Evolutionary conservation across 2,113 vertebrate genomes (phyloP).

Genomic region (Echinops telfairi): DNA sequence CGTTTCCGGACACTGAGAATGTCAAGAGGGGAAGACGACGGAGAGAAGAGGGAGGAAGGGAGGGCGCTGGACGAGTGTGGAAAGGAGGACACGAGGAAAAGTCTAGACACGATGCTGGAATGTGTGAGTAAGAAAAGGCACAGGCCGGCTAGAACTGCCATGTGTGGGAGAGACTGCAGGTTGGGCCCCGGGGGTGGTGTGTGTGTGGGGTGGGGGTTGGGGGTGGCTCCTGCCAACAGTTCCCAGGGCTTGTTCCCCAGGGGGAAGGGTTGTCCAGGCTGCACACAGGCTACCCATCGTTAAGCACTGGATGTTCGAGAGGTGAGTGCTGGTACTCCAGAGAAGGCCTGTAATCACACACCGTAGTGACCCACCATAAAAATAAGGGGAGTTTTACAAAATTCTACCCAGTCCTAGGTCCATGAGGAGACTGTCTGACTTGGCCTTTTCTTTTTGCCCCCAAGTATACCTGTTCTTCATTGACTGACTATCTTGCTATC

Average conservation of each 20-base stretch:
- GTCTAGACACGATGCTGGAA: neutral
- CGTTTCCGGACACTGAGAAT: neutral
- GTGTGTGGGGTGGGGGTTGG: no score
- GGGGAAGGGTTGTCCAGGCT: neutral
- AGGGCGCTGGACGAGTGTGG: neutral
- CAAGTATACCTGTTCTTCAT: neutral
- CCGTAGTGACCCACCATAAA: neutral
- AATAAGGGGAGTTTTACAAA: neutral
- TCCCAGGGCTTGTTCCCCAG: neutral
- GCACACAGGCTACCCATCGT: neutral
- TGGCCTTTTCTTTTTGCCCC: neutral
- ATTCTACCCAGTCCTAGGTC: neutral
- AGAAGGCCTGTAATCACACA: neutral
- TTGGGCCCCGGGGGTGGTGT: no score
- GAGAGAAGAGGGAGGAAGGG: neutral
- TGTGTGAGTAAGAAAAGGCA: neutral
- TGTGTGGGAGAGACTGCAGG: neutral
- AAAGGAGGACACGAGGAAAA: neutral
- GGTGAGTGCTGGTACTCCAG: neutral
- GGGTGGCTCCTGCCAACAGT: neutral
- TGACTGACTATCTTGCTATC: no score
- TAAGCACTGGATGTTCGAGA: neutral
- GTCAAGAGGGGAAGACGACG: neutral
- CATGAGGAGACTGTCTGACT: constrained; percentile 12
- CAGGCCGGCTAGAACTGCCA: neutral